Percentiles rank a stretch among this genome's conserved stretches.
Evolutionary conservation across 2,888 invertebrate genomes (phyloP).

Genomic region (Oscheius myriophilus): DNA sequence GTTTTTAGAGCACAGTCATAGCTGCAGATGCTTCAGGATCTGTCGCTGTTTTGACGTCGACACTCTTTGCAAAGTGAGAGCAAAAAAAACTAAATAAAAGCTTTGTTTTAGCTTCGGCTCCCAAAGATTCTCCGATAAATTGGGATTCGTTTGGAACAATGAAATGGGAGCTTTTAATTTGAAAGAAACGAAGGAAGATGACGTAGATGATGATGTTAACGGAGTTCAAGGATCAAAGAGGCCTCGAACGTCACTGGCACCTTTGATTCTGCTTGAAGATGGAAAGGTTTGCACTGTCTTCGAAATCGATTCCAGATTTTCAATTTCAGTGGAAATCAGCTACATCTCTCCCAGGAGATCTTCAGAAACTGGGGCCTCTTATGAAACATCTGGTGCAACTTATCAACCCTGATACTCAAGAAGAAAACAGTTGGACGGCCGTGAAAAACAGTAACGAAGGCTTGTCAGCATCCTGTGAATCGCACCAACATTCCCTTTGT

Average conservation of each 20-base stretch:
- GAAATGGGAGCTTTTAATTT: conserved; percentile 44
- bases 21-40: conserved; percentile 11
- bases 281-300: conserved; percentile 3
- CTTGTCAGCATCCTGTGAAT: no score
- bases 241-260: conserved; percentile 19
- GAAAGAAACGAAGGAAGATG: conserved; percentile 7
- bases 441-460: no score
- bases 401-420: no score
- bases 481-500: no score
- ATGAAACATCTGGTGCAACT: no score
- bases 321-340: no score
- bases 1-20: conserved; percentile 11
- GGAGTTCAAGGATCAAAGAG: conserved; percentile 24
- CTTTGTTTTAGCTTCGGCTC: conserved; percentile 47
- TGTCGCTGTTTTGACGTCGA: conserved; percentile 10
- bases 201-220: conserved; percentile 24
- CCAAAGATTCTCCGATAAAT: conserved; percentile 33
- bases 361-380: no score
- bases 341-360: no score
- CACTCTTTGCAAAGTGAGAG: conserved; percentile 9
- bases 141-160: conserved; percentile 57
- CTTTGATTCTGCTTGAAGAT: conserved; percentile 21
- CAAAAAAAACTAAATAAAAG: neutral
- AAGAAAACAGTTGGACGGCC: no score
- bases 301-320: no score